Base-by-base conservation (phyloP, 2,888 invertebrate species). In the Hemithea aestivaria region DNA sequence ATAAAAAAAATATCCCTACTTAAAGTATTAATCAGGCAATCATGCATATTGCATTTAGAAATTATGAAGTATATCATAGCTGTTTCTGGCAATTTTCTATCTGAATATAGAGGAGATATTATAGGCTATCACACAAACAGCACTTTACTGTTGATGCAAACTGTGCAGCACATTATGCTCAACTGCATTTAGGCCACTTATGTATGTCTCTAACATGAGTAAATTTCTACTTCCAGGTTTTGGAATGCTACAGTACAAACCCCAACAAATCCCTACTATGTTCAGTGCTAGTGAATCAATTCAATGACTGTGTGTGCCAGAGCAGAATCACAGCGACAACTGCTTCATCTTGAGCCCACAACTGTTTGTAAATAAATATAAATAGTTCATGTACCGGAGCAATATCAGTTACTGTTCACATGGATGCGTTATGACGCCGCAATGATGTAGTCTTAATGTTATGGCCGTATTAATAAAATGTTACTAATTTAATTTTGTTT, bases 271-370 rank as follows among this genome's bases (percentile, higher is more conserved):
- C 87, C 10, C 71, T 87, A 10, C 43, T 81, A 45, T 87, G 87
- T 76, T 85, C 87, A 61, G 75, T 80, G 68, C 47, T 85, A 74
- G 87, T 87, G 60, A 84, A 79, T 72, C 64, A 85, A 60, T 87
- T 87, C 66, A 85, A 85, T 80, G 83, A 87, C 70, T 87, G 87
- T 75, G 87, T 87, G 29, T 85, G 87, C 73, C 73, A 76, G 66
- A 87, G 84, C 62, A 69, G 87, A 51, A 64, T 87, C 26, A 74
- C 83, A 7, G 81, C 85, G 0, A 70, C 87, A 20, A 63, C 83
- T 0, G 76, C 81, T 8, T 62, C 74, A 1, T 82, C 83, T 53
- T 83, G 73, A 82, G 55, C 56, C 20, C 16, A 20, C 9, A 1
- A 6, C 20, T 40, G 43, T 46, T 48, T 68, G 61, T 66, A 66